A percentile compares a stretch with the other conserved stretches of the same genome.
phyloP scores from a whole-genome alignment of 2,888 invertebrate genomes.

The Tetranychus truncatus region DNA sequence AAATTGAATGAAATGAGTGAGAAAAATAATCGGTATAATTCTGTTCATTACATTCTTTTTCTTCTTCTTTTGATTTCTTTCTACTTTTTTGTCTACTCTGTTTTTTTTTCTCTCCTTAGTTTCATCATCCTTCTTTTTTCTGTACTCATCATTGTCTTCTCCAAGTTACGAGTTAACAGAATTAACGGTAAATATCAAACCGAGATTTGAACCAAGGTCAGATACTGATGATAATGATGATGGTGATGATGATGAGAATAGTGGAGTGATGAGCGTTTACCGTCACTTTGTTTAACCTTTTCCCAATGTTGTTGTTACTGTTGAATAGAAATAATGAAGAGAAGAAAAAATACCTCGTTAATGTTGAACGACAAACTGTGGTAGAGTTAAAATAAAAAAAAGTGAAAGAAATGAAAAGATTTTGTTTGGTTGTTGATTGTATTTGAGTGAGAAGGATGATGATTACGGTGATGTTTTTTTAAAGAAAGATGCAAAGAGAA shows the following conservation, averaged over 20 bases:
- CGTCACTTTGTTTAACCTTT: not conserved
- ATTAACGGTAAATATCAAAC: not conserved
- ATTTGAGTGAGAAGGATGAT: not conserved
- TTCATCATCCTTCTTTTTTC: not conserved
- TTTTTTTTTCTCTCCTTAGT: not conserved
- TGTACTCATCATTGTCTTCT: not conserved
- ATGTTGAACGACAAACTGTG: not conserved
- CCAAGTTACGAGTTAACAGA: not conserved
- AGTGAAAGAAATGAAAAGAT: not conserved
- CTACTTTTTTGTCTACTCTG: not conserved
- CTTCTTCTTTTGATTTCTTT: conserved; percentile 1
- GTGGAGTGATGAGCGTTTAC: not conserved
- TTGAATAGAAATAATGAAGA: not conserved
- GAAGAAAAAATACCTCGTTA: not conserved
- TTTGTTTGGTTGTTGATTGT: not conserved
- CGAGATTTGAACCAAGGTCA: not conserved
- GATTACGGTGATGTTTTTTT: not conserved
- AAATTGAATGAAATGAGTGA: not conserved
- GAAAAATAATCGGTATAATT: not conserved
- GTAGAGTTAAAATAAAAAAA: not conserved
- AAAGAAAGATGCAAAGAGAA: not conserved
- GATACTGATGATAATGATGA: too few species aligned
- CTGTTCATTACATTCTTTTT: not conserved
- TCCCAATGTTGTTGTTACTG: not conserved
- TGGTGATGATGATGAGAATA: not conserved